Conservation (phyloP, 23 tunicate genomes). For the Trididemnum clinides region DNA sequence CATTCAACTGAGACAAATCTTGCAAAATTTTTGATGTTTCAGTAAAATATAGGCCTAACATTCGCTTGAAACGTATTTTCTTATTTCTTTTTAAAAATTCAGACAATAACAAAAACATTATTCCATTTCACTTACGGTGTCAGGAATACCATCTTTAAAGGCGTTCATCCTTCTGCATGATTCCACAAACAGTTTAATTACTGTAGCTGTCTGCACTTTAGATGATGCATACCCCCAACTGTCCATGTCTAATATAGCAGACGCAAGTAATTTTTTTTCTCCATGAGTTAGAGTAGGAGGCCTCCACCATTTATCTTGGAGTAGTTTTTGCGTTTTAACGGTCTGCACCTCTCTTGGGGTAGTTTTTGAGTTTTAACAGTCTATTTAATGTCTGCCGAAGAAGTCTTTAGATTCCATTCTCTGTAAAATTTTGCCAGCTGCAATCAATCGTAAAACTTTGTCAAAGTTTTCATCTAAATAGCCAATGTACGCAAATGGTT, state of each 20-base stretch:
- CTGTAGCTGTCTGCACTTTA: conserved; percentile 3
- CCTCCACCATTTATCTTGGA: neutral
- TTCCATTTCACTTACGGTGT: too few species aligned
- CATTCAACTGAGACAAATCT: too few species aligned
- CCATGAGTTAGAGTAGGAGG: neutral
- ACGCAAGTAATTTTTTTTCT: neutral
- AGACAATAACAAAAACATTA: too few species aligned
- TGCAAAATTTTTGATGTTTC: too few species aligned
- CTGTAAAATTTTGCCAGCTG: neutral
- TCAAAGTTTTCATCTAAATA: neutral
- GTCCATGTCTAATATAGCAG: neutral
- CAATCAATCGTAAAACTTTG: neutral
- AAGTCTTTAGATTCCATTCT: too few species aligned
- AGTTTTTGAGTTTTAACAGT: too few species aligned
- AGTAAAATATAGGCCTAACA: too few species aligned
- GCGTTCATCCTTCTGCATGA: neutral
- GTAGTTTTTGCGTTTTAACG: too few species aligned
- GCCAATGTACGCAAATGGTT: too few species aligned
- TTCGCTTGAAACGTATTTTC: too few species aligned
- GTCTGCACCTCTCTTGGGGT: too few species aligned
- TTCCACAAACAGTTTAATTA: neutral
- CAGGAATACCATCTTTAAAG: neutral
- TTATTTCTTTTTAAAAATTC: too few species aligned
- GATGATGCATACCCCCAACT: neutral
- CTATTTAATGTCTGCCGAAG: neutral